These are phyloP conservation scores for Cyanoramphus novaezelandiae DNA, from an alignment of 2,113 vertebrate genomes.

Conservation along the genomic window DNA sequence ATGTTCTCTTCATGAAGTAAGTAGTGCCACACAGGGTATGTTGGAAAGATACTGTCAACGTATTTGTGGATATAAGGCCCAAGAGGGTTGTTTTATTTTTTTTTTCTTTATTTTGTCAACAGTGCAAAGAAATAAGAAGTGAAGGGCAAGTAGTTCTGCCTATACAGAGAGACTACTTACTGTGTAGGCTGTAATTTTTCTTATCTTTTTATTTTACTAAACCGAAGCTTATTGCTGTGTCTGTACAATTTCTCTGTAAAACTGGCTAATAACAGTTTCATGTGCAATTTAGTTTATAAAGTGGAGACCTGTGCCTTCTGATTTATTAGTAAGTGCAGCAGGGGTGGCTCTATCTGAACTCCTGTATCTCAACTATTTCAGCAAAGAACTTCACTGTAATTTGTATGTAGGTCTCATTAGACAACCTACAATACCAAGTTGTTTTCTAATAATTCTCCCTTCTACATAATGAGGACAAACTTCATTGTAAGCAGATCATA, in stretches of 20 bases:
- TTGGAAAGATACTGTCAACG: neutral
- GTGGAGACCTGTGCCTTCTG: neutral
- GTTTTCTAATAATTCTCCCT: neutral
- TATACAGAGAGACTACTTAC: neutral
- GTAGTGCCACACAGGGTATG: fast-evolving
- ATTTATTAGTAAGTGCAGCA: neutral
- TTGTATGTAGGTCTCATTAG: neutral
- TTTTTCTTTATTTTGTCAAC: neutral
- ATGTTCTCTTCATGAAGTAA: neutral
- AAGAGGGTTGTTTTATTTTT: neutral
- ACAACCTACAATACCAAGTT: neutral
- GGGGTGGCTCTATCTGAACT: neutral
- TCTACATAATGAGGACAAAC: neutral
- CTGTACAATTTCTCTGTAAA: neutral
- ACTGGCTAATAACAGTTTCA: neutral
- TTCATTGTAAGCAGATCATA: neutral
- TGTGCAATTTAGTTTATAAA: neutral
- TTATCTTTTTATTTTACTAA: neutral
- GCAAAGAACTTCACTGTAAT: neutral
- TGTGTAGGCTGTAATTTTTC: neutral
- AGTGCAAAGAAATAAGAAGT: neutral
- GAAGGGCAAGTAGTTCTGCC: neutral
- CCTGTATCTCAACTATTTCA: neutral
- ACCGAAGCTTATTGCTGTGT: neutral
- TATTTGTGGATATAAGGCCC: neutral